Evolutionary conservation across 2,113 vertebrate genomes (phyloP).

Genomic region (Salvelinus fontinalis): DNA sequence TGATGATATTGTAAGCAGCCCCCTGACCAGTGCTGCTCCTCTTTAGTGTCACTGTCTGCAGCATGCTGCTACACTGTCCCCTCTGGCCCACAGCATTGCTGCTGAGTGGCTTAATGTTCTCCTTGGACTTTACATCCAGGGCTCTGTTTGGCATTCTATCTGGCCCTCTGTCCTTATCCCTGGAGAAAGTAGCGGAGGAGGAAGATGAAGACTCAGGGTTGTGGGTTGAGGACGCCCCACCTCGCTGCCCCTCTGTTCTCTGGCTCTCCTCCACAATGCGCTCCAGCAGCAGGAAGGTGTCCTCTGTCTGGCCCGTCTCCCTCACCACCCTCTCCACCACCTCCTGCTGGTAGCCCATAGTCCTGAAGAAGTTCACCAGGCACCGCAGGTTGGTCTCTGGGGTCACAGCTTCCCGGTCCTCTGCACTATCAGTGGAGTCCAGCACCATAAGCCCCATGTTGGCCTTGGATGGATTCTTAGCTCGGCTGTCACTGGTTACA

Average conservation of each 20-base stretch:
- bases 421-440: slow-evolving; percentile 55
- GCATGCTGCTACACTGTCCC: slow-evolving; percentile 57
- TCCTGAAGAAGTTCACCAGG: slow-evolving; percentile 95
- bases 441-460: slow-evolving; percentile 55
- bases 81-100: slow-evolving; percentile 67
- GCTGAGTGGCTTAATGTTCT: slow-evolving; percentile 68
- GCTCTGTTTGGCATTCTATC: slow-evolving; percentile 40
- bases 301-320: slow-evolving; percentile 83
- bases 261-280: slow-evolving; percentile 87
- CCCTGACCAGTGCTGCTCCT: slow-evolving; percentile 68
- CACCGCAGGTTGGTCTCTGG: slow-evolving; percentile 93
- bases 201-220: slow-evolving; percentile 21
- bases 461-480: slow-evolving; percentile 54
- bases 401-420: slow-evolving; percentile 77
- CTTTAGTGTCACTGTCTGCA: slow-evolving; percentile 63
- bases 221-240: slow-evolving; percentile 30
- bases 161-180: slow-evolving; percentile 63
- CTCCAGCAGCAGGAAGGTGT: slow-evolving; percentile 87
- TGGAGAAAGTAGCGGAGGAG: slow-evolving; percentile 18
- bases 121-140: slow-evolving; percentile 58
- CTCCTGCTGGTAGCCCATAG: slow-evolving; percentile 93
- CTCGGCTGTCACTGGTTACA: slow-evolving; percentile 46
- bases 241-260: slow-evolving; percentile 44
- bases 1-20: slow-evolving; percentile 65
- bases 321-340: slow-evolving; percentile 91